Evolutionary conservation across 2,888 invertebrate species (phyloP).

Genomic region (Temnothorax unifasciatus): DNA sequence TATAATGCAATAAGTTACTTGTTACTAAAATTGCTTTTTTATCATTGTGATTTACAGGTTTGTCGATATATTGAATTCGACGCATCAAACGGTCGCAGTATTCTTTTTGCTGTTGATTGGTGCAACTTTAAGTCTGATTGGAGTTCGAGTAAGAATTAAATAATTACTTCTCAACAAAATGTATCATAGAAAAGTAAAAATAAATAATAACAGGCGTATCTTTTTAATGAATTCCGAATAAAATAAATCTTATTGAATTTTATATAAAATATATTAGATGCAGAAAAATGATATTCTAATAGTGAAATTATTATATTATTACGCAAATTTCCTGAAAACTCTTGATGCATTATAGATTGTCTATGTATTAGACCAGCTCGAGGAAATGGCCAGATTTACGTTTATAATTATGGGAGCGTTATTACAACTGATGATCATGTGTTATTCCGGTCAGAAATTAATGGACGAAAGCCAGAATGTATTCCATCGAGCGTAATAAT

Average conservation of each 20-base stretch:
- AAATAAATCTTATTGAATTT: not conserved
- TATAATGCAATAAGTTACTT: not conserved
- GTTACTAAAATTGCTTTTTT: not conserved
- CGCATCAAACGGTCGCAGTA: conserved; percentile 17
- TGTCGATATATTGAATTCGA: conserved; percentile 16
- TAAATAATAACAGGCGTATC: not conserved
- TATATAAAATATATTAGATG: not conserved
- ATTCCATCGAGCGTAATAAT: conserved; percentile 21
- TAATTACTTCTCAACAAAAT: conserved; percentile 16
- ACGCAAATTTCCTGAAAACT: not conserved
- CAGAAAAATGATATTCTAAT: not conserved
- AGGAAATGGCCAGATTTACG: not conserved
- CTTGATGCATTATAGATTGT: conserved; percentile 15
- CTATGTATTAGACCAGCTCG: conserved; percentile 3
- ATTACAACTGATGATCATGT: not conserved
- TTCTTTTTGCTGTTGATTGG: conserved; percentile 3
- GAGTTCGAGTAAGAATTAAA: conserved; percentile 25
- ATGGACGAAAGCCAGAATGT: conserved; percentile 30
- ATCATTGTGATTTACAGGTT: not conserved
- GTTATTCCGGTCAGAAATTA: conserved; percentile 29
- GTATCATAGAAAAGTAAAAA: not conserved
- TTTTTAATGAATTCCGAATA: too few relatives aligned
- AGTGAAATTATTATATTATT: not conserved
- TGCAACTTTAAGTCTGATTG: conserved; percentile 29
- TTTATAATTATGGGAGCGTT: conserved; percentile 10